Conservation (phyloP, 2,797 vertebrate genomes). For the Takifugu rubripes region DNA sequence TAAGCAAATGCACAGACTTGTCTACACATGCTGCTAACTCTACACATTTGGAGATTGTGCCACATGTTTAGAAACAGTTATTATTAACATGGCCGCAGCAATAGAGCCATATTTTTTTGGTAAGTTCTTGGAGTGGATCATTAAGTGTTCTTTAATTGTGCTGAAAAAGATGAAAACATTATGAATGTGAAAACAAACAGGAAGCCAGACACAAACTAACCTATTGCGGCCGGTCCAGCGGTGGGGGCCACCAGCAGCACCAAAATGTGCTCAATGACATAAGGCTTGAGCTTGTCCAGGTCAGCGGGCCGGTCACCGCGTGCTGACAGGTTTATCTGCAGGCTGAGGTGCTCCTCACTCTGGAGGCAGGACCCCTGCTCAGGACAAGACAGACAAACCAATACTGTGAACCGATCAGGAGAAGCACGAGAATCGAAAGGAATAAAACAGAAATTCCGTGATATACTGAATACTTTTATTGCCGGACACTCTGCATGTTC, state of each 20-base stretch:
- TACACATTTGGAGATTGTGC: no score
- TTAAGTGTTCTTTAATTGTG: no score
- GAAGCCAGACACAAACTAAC: slow-evolving; percentile 49
- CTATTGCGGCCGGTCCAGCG: slow-evolving; percentile 52
- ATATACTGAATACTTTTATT: no score
- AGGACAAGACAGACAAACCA: slow-evolving; percentile 44
- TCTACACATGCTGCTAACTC: neutral
- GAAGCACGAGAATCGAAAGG: slow-evolving; percentile 4
- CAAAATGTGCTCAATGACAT: slow-evolving; percentile 92
- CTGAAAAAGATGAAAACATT: no score
- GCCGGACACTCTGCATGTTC: no score
- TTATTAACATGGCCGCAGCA: no score
- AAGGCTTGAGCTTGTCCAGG: slow-evolving; percentile 91
- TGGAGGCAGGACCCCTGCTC: slow-evolving; percentile 71
- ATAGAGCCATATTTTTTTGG: no score
- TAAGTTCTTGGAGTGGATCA: no score
- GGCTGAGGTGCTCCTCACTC: slow-evolving; percentile 78
- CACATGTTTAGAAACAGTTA: no score
- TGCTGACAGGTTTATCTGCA: slow-evolving; percentile 90
- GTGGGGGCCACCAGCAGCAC: slow-evolving; percentile 84
- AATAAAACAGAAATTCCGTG: neutral
- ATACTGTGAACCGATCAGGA: slow-evolving; percentile 30
- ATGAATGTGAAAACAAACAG: neutral
- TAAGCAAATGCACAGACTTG: slow-evolving; percentile 1
- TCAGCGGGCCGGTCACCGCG: slow-evolving; percentile 82